Evolutionary conservation across 1,140 invertebrate genomes (phyloP).

Genomic region (Aphelinus certus): DNA sequence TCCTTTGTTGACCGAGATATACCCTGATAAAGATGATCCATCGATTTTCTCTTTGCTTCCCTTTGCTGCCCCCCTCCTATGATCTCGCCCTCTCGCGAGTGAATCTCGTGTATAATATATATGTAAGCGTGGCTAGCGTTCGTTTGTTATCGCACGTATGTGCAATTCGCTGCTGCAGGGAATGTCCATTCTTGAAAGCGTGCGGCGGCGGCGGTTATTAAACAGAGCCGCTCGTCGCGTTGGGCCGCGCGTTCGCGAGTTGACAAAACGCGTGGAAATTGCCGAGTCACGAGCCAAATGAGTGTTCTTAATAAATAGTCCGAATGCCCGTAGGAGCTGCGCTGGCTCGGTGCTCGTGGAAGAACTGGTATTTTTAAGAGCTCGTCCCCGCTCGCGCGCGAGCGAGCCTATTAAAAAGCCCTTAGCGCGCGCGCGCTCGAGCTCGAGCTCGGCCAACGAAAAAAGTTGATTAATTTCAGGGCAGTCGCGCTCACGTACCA

Average conservation of each 20-base stretch:
- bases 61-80: background rate
- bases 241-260: no score
- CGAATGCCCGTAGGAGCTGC: background rate
- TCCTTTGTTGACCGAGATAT: no score
- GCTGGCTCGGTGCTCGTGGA: no score
- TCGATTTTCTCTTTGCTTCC: background rate
- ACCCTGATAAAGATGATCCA: background rate
- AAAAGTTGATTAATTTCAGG: constrained; percentile 13
- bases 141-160: background rate
- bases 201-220: no score
- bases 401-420: background rate
- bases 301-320: constrained; percentile 18
- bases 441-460: background rate
- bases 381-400: no score
- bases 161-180: no score
- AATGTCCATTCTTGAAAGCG: no score
- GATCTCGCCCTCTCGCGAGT: background rate
- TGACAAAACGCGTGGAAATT: background rate
- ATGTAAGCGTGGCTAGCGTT: background rate
- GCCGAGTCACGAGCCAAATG: constrained; percentile 9
- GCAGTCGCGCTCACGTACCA: background rate
- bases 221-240: no score
- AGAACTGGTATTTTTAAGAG: no score
- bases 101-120: background rate
- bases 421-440: background rate